Base-by-base conservation (phyloP, 2,113 vertebrate genomes). In the Mus pahari region DNA sequence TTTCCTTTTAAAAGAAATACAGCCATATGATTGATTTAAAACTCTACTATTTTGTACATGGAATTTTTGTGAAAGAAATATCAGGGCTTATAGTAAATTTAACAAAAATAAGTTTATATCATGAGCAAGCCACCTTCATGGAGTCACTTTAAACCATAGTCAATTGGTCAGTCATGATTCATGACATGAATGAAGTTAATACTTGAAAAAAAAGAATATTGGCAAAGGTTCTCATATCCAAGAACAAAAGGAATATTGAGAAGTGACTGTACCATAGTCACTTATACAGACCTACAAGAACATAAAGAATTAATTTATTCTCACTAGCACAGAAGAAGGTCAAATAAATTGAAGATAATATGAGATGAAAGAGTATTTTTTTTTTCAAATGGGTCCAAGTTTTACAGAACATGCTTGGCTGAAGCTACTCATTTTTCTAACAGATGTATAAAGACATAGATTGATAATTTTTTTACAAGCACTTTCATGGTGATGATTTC, bases 391-490 rank as follows among this genome's bases (percentile, higher is more conserved):
- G 9, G 26, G 20, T 89, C 68, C 88, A 89, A 13, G 48, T 92
- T 92, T 94, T 86, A 58, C 7, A 90, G 28, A 95, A 73, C 74
- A 73, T 64, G n/a, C 17, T 53, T 94, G n/a, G 28, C 28, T 89
- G n/a, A 96, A 96, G 48, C 31, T 42, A 90, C 90, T 91, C 11
- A 77, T 87, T 96, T 96, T 90, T 96, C 48, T 87, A 97, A 79
- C 68, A 89, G 36, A 96, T 91, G 24, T 68, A 94, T 90, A 24
- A 89, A 73, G 58, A 79, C 48, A 20, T 4, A 48, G n/a, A 68
- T 91, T 96, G 5, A 86, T 73, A 89, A 73, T 62, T 89, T 88
- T 89, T 88, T 50, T 89, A 68, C 83, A 91, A 83, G 60, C 94
- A 86, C 71, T 26, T 91, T 97, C 62, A 83, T 55, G 42, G 81